Evolutionary conservation across 2,797 vertebrate species (phyloP), one percentile per base, ranked within the genome.

Genomic region (Crocidura indochinensis): DNA sequence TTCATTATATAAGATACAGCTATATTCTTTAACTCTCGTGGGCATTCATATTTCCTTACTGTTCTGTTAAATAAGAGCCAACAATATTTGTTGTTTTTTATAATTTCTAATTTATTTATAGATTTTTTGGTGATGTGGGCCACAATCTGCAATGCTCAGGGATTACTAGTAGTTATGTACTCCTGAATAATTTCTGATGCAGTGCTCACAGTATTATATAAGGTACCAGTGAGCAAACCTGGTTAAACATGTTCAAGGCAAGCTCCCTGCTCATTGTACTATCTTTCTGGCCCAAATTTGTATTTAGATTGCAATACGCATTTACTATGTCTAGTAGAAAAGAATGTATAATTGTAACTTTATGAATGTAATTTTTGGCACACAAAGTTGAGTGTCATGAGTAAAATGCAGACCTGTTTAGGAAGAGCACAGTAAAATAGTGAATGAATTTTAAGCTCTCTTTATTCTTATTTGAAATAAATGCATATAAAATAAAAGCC

Each of bases 321-420:
- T 62, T 84, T 80, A 20, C 11, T 78, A 24, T 84, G 7, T 44
- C 65, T 84, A 53, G 90, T 75, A 79, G n/a, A 53, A 91, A 78
- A 79, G n/a, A 83, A 0, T 74, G 8, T 1, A 26, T 85, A 62
- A 69, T 3, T 72, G 6, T 84, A 80, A 69, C 27, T 53, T 26
- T 11, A 11, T 31, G 4, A 44, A 44, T 86, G 10, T 56, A 62
- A 62, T 84, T 84, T 44, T 75, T 38, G 72, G 10, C 15, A 72
- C 20, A 64, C 0, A 51, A 75, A 75, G 22, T 74, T 82, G 29
- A 2, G 12, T 89, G 4, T 82, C 44, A 15, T 12, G 19, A 90
- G 10, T 65, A 85, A 69, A 92, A 44, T 65, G 26, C 86, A 91
- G 85, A 60, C 24, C 83, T 31, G 74, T 92, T 4, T 62, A 84